phyloP scores from a whole-genome alignment of 2,797 vertebrate genomes.

The Simalia tracyae region DNA sequence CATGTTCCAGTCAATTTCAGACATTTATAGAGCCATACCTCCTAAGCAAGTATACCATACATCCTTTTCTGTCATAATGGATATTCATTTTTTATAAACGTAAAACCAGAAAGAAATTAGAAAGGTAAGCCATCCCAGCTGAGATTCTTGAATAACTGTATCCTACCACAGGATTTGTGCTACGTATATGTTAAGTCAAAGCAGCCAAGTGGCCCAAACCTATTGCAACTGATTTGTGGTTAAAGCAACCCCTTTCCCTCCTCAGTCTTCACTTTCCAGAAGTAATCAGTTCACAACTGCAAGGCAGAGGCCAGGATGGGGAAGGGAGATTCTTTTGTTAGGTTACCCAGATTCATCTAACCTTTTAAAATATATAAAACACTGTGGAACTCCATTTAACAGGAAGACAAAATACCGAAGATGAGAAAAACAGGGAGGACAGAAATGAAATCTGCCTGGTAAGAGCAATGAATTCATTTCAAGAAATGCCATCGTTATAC shows the following conservation, averaged over 20 bases:
- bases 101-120: neutral
- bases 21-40: neutral
- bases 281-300: slow-evolving; percentile 57
- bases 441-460: slow-evolving; percentile 62
- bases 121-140: neutral
- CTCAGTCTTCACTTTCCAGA: slow-evolving; percentile 24
- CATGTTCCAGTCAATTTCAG: neutral
- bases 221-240: neutral
- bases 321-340: slow-evolving; percentile 44
- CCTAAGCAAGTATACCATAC: neutral
- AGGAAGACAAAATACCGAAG: slow-evolving; percentile 51
- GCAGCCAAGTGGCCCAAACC: neutral
- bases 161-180: neutral
- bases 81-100: neutral
- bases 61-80: neutral
- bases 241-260: neutral
- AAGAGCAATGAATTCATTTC: slow-evolving; percentile 63
- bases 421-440: slow-evolving; percentile 35
- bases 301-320: neutral
- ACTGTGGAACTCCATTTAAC: slow-evolving; percentile 42
- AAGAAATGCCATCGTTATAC: slow-evolving; percentile 65
- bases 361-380: slow-evolving; percentile 45
- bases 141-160: neutral
- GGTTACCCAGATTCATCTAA: slow-evolving; percentile 55
- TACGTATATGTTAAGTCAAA: neutral